These are phyloP conservation scores for Oncorhynchus gorbuscha DNA, from an alignment of 2,113 vertebrate species.

Conservation along the genomic window DNA sequence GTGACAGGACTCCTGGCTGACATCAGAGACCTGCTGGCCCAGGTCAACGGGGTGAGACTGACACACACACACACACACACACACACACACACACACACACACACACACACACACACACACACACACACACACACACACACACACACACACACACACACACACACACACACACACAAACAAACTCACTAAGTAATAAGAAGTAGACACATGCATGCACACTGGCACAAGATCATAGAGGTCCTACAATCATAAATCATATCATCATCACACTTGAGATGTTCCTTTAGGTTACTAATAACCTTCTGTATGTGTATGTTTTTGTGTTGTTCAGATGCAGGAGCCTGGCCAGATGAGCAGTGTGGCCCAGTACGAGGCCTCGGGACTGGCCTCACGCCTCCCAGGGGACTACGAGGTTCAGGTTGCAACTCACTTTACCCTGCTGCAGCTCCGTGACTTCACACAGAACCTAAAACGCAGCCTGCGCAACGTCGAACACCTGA, in stretches of 20 bases:
- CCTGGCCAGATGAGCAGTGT: neutral
- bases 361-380: neutral
- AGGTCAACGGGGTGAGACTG: neutral
- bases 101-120: too few relatives aligned
- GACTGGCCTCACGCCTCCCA: conserved; percentile 39
- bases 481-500: conserved; percentile 34
- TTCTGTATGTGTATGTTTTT: neutral
- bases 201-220: neutral
- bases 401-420: conserved; percentile 56
- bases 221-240: neutral
- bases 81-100: too few relatives aligned
- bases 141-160: too few relatives aligned
- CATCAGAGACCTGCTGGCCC: neutral
- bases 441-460: conserved; percentile 62
- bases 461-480: conserved; percentile 66
- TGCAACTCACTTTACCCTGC: conserved; percentile 57
- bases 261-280: neutral
- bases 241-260: neutral
- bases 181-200: too few relatives aligned
- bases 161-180: too few relatives aligned
- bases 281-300: neutral
- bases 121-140: too few relatives aligned
- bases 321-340: conserved; percentile 52
- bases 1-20: conserved; percentile 11
- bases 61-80: neutral